These are phyloP conservation scores for Propithecus deckenii DNA, from an alignment of 2,797 vertebrate genomes.

Conservation along the genomic window DNA sequence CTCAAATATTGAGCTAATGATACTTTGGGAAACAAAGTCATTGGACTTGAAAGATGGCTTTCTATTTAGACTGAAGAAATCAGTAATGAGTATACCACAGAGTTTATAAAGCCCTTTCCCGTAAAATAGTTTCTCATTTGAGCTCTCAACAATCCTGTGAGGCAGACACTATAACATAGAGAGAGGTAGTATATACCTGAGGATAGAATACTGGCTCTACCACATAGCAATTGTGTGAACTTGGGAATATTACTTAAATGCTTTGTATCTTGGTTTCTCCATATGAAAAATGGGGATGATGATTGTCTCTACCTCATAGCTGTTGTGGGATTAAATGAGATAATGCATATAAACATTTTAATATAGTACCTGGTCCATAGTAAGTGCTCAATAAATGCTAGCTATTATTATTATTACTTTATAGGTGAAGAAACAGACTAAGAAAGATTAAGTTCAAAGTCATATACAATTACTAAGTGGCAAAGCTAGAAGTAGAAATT, in stretches of 20 bases:
- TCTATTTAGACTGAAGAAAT: constrained; percentile 1
- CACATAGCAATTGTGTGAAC: neutral
- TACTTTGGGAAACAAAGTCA: neutral
- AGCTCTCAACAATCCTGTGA: neutral
- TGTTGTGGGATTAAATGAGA: constrained; percentile 17
- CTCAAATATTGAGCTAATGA: neutral
- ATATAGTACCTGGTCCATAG: neutral
- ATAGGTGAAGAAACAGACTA: constrained; percentile 19
- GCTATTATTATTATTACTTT: neutral
- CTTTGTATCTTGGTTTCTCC: neutral
- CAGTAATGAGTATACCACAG: neutral
- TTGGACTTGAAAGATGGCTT: neutral
- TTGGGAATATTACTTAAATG: neutral
- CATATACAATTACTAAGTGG: neutral
- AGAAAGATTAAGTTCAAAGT: constrained; percentile 12
- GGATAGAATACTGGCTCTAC: neutral
- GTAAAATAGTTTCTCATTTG: neutral
- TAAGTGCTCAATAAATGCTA: constrained; percentile 25
- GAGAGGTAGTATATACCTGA: neutral
- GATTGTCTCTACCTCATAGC: neutral
- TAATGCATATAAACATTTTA: neutral
- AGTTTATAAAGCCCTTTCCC: neutral
- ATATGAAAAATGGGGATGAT: neutral
- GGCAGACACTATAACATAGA: neutral
- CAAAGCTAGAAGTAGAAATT: constrained; percentile 49